Percentiles rank a stretch among this genome's conserved stretches.
These are phyloP conservation scores for Grus americana DNA, from an alignment of 2,113 vertebrate genomes.

Conservation along the genomic window DNA sequence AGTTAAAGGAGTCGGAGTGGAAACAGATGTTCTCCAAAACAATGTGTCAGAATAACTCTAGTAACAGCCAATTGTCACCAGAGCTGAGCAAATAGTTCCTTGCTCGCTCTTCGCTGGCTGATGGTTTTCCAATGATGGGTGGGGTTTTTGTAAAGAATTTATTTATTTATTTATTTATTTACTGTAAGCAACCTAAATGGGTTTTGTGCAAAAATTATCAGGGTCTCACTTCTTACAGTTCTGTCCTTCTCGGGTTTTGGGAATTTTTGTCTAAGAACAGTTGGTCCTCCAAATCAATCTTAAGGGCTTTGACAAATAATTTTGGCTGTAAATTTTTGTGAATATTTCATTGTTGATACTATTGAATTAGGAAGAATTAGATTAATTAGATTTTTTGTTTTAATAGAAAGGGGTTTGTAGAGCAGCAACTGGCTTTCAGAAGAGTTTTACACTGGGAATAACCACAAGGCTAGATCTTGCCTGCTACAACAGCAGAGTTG, in stretches of 20 bases:
- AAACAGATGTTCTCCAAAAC: constrained; percentile 58
- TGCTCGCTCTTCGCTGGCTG: not conserved
- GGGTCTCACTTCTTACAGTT: not conserved
- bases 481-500: not conserved
- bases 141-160: not conserved
- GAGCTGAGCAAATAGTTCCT: constrained; percentile 45
- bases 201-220: not conserved
- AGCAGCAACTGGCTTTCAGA: not conserved
- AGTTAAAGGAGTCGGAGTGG: constrained; percentile 49
- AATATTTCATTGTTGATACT: not conserved
- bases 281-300: not conserved
- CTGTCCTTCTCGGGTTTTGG: not conserved
- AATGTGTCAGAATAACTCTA: constrained; percentile 43
- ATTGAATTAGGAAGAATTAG: not conserved
- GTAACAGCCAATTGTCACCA: constrained; percentile 8
- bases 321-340: not conserved
- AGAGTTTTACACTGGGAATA: not conserved
- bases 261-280: not conserved
- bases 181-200: not conserved
- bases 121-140: not conserved
- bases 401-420: not conserved
- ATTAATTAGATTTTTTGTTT: not conserved
- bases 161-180: not conserved
- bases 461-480: not conserved
- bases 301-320: not conserved